phyloP scores from a whole-genome alignment of 1,140 invertebrate genomes.

The Philopotamus ludificatus region DNA sequence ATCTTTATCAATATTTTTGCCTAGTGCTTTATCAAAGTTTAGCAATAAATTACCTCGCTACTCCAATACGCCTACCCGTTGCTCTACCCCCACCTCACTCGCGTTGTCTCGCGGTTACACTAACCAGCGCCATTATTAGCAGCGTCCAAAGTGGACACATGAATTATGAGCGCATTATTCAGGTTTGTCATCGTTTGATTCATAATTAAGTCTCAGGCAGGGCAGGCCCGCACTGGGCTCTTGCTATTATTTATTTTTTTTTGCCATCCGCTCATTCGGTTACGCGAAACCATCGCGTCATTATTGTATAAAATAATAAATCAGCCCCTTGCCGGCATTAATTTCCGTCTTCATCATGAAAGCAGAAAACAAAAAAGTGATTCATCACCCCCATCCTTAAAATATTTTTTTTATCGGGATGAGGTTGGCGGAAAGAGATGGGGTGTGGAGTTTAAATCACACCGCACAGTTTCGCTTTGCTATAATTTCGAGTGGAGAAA shows the following conservation, averaged over 20 bases:
- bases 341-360: slow-evolving; percentile 35
- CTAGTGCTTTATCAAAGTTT: too few species aligned
- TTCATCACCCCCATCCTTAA: slow-evolving; percentile 8
- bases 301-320: slow-evolving; percentile 37
- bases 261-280: slow-evolving; percentile 9
- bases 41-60: too few species aligned
- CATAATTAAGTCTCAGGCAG: slow-evolving; percentile 20
- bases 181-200: slow-evolving; percentile 15
- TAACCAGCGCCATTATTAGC: background rate
- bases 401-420: too few species aligned
- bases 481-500: slow-evolving; percentile 1
- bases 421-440: too few species aligned
- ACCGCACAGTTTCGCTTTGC: background rate
- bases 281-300: slow-evolving; percentile 10
- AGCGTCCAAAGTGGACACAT: background rate
- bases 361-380: slow-evolving; percentile 37
- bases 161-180: background rate
- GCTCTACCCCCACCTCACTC: too few species aligned
- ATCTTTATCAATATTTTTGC: too few species aligned
- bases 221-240: background rate
- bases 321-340: slow-evolving; percentile 34
- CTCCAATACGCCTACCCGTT: too few species aligned
- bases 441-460: background rate
- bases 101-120: background rate
- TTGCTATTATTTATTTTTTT: slow-evolving; percentile 21